phyloP scores from a whole-genome alignment of 2,888 invertebrate species.

The Luffia ferchaultella region DNA sequence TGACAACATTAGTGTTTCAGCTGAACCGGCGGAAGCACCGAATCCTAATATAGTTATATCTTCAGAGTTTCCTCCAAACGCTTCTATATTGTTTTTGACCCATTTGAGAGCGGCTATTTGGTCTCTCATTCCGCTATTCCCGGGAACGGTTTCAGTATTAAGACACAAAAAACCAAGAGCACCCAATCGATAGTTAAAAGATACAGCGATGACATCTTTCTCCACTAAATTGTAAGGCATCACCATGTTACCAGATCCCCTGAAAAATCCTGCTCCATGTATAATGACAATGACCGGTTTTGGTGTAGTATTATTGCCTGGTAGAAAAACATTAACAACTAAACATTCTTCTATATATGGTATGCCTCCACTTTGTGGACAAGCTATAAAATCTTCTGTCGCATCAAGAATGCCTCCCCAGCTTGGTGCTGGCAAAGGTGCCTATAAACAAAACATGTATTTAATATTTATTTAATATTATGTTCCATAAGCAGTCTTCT shows the following conservation, averaged over 20 bases:
- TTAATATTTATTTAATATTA: too few species aligned
- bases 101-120: constrained; percentile 33
- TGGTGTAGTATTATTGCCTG: constrained; percentile 22
- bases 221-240: constrained; percentile 31
- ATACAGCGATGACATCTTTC: constrained; percentile 33
- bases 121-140: constrained; percentile 41
- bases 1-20: constrained; percentile 42
- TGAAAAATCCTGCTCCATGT: constrained; percentile 35
- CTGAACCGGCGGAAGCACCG: constrained; percentile 32
- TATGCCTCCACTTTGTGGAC: constrained; percentile 16
- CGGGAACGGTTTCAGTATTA: constrained; percentile 27
- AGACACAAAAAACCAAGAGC: constrained; percentile 42
- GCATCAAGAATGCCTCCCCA: neutral
- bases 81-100: constrained; percentile 33
- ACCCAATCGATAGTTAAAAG: constrained; percentile 36
- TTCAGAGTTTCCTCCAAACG: constrained; percentile 34
- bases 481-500: too few species aligned
- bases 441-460: neutral
- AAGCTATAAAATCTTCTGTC: constrained; percentile 1
- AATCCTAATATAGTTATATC: constrained; percentile 35
- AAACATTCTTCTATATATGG: constrained; percentile 52
- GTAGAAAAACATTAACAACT: constrained; percentile 71
- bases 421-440: neutral
- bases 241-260: constrained; percentile 23
- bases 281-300: constrained; percentile 42